Evolutionary conservation across 2,888 invertebrate species (phyloP).

Genomic region (Drosophila meridiana): DNA sequence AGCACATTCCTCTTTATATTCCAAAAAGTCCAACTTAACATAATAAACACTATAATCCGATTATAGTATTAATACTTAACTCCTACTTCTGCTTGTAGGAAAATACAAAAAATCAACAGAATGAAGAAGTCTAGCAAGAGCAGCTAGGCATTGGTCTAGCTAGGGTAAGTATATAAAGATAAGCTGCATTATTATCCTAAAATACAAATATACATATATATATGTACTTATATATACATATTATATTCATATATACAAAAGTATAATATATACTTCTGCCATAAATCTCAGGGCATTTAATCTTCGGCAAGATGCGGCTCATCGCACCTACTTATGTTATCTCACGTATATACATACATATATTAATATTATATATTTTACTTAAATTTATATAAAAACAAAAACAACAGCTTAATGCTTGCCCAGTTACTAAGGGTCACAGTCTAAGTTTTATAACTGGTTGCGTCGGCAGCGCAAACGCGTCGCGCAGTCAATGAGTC

Average conservation of each 20-base stretch:
- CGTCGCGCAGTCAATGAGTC: conserved; percentile 2
- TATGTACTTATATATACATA: not conserved
- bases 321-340: not conserved
- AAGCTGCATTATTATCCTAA: not conserved
- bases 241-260: not conserved
- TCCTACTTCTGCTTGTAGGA: not conserved
- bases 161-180: too few relatives aligned
- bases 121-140: not conserved
- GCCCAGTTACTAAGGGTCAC: conserved; percentile 28
- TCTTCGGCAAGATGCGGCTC: not conserved
- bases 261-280: not conserved
- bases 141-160: too few relatives aligned
- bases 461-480: conserved; percentile 17
- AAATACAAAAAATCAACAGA: not conserved
- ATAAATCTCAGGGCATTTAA: not conserved
- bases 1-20: too few relatives aligned
- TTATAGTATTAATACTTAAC: too few relatives aligned
- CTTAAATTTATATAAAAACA: not conserved
- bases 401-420: not conserved
- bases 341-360: not conserved
- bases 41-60: too few relatives aligned
- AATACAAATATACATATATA: not conserved
- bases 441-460: conserved; percentile 33
- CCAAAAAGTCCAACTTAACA: too few relatives aligned
- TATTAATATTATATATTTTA: conserved; percentile 1